Evolutionary conservation across 2,113 vertebrate genomes (phyloP).

Genomic region (Xyliphius kryptos): DNA sequence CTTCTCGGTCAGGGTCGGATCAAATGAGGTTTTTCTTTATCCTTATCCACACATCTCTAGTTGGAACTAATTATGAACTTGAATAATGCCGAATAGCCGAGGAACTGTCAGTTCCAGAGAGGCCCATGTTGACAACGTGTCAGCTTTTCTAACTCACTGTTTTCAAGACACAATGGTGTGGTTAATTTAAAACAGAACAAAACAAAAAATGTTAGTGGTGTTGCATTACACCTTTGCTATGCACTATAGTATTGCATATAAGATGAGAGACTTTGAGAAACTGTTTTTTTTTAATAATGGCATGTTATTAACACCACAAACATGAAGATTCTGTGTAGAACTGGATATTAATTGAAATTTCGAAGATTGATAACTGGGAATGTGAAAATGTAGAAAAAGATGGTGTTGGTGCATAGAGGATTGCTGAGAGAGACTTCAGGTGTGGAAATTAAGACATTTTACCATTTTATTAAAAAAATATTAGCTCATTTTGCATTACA

Average conservation of each 20-base stretch:
- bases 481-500: too few species aligned
- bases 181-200: background rate
- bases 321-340: background rate
- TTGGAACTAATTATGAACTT: background rate
- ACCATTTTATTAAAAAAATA: too few species aligned
- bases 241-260: background rate
- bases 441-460: too few species aligned
- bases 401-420: background rate
- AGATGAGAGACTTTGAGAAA: background rate
- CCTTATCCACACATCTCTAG: background rate
- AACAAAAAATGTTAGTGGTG: background rate
- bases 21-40: background rate
- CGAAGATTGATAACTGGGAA: background rate
- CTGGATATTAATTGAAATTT: background rate
- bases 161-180: background rate
- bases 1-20: background rate
- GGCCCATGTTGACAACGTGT: background rate
- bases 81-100: conserved; percentile 6
- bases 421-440: background rate
- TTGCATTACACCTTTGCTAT: background rate
- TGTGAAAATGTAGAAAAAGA: background rate
- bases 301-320: too few species aligned
- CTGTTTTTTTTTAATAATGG: background rate
- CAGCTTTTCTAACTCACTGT: background rate
- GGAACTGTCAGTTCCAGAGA: background rate